Percentiles rank a stretch among this genome's conserved stretches.
These are phyloP conservation scores for Bradypodion ventrale DNA, from an alignment of 2,797 vertebrate genomes.

Conservation along the genomic window DNA sequence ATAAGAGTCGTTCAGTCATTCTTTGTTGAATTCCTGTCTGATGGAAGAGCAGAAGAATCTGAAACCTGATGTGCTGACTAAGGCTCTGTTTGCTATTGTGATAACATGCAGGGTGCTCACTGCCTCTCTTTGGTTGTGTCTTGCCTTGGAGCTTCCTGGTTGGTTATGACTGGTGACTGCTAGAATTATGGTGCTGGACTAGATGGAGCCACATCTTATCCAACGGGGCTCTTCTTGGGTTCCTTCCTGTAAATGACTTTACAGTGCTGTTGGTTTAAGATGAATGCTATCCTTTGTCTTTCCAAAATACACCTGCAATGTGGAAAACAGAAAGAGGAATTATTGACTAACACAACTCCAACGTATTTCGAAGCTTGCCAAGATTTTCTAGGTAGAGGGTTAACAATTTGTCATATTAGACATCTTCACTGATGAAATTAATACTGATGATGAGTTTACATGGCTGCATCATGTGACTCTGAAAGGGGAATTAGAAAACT, in stretches of 20 bases:
- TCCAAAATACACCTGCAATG: background rate
- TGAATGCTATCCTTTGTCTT: background rate
- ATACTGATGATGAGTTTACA: too few relatives aligned
- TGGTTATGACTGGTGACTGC: background rate
- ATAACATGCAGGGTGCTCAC: background rate
- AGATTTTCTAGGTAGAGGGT: too few relatives aligned
- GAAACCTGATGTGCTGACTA: background rate
- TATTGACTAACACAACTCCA: background rate
- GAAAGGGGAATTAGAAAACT: too few relatives aligned
- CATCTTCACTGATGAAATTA: too few relatives aligned
- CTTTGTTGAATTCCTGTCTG: background rate
- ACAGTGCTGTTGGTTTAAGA: background rate
- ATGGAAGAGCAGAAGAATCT: background rate
- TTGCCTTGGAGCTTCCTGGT: too few relatives aligned
- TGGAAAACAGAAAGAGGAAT: background rate
- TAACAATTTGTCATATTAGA: too few relatives aligned
- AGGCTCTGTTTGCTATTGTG: background rate
- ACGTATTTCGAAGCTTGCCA: too few relatives aligned
- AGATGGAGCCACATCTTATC: background rate
- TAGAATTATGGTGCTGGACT: too few relatives aligned
- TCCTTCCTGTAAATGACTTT: background rate
- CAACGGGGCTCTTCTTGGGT: background rate
- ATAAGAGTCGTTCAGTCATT: background rate
- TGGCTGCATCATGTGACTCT: too few relatives aligned
- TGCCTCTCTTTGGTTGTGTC: background rate